A percentile compares a stretch with the other conserved stretches of the same genome.
Evolutionary conservation across 2,113 vertebrate genomes (phyloP).

Genomic region (Perca flavescens): DNA sequence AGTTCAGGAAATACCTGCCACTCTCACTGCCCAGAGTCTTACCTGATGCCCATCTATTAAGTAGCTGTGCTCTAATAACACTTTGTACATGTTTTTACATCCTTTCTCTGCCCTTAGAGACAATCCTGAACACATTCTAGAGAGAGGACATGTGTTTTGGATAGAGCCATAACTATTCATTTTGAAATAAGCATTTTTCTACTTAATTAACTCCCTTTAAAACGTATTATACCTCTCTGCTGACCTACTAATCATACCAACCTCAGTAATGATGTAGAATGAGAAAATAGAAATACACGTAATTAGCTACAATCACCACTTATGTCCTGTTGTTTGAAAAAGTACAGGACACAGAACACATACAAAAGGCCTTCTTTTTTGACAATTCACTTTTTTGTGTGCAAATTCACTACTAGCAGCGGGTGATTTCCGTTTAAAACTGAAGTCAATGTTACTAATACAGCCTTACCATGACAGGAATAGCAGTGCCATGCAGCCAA

Average conservation of each 20-base stretch:
- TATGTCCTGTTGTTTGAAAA: neutral
- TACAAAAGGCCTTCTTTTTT: conserved; percentile 45
- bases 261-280: conserved; percentile 15
- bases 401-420: neutral
- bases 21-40: conserved; percentile 32
- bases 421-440: neutral
- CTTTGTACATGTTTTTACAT: conserved; percentile 1
- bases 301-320: conserved; percentile 21
- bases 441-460: conserved; percentile 14
- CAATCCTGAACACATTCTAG: neutral
- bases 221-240: conserved; percentile 33
- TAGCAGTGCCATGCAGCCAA: conserved; percentile 20
- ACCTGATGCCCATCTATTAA: conserved; percentile 16
- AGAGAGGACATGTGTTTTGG: neutral
- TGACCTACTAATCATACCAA: conserved; percentile 53
- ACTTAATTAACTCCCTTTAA: conserved; percentile 26
- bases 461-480: neutral
- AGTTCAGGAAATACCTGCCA: conserved; percentile 22
- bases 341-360: neutral
- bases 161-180: conserved; percentile 3
- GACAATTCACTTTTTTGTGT: conserved; percentile 27
- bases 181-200: neutral
- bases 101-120: conserved; percentile 16
- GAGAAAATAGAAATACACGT: conserved; percentile 1
- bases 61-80: conserved; percentile 34